These are phyloP conservation scores for Melinaea menophilus DNA, from an alignment of 2,888 invertebrate species.

Conservation along the genomic window DNA sequence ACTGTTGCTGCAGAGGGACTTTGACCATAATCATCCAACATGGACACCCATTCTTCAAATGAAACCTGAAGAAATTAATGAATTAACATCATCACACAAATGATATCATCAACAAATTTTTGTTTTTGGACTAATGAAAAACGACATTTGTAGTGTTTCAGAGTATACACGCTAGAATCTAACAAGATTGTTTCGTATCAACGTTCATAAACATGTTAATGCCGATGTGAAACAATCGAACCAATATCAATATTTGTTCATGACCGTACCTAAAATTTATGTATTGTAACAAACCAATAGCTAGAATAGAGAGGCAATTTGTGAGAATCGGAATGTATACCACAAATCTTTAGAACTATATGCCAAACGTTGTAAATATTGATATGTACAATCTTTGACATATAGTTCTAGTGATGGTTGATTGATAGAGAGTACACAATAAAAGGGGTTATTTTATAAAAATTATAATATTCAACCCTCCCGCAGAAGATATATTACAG, in stretches of 20 bases:
- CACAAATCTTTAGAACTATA: slow-evolving; percentile 1
- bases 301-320: not conserved
- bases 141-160: too few relatives aligned
- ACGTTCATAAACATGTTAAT: too few relatives aligned
- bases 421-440: not conserved
- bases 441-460: slow-evolving; percentile 22
- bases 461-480: slow-evolving; percentile 22
- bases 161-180: too few relatives aligned
- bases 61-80: slow-evolving; percentile 82
- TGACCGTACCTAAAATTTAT: not conserved
- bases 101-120: not conserved
- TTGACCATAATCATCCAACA: slow-evolving; percentile 93
- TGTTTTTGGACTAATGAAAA: too few relatives aligned
- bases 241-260: not conserved
- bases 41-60: slow-evolving; percentile 93
- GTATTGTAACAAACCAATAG: not conserved
- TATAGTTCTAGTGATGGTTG: not conserved
- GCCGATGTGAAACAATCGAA: not conserved
- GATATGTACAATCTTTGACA: not conserved
- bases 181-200: too few relatives aligned
- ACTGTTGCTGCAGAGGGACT: slow-evolving; percentile 88
- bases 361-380: not conserved
- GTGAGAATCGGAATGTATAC: not conserved
- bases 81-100: not conserved
- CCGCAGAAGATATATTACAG: slow-evolving; percentile 12